Conservation (phyloP, 2,113 vertebrate genomes). For the Rhagologus leucostigma region DNA sequence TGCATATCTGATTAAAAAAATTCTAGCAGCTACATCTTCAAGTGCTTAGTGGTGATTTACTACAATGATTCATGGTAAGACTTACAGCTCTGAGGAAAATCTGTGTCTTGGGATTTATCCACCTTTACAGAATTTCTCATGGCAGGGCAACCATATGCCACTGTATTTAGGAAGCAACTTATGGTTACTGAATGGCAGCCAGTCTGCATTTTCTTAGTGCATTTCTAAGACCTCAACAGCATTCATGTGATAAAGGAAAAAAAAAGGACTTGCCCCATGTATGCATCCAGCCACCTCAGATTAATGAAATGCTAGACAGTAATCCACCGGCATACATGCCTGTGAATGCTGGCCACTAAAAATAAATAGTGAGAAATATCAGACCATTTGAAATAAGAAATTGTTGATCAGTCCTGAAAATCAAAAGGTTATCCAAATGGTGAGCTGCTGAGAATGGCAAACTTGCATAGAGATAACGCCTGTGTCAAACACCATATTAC, state of each 20-base stretch:
- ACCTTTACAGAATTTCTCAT: conserved; percentile 42
- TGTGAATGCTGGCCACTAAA: background rate
- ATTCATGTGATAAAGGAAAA: background rate
- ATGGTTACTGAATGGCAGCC: background rate
- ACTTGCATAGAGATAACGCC: background rate
- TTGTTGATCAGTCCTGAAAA: background rate
- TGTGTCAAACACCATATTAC: background rate
- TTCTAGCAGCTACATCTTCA: background rate
- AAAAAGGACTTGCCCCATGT: background rate
- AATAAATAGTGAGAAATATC: background rate
- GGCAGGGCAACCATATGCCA: background rate
- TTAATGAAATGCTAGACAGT: background rate
- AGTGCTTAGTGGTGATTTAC: conserved; percentile 35
- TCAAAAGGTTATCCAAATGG: background rate
- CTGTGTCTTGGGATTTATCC: conserved; percentile 18
- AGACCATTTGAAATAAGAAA: background rate
- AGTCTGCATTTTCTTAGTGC: background rate
- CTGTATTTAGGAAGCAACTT: background rate
- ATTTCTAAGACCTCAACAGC: background rate
- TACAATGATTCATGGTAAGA: conserved; percentile 32
- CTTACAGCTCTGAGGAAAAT: conserved; percentile 14
- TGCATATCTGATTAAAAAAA: conserved; percentile 3
- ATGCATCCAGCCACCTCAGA: background rate
- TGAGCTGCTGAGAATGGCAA: background rate
- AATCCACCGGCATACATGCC: background rate